Evolutionary conservation across 2,888 invertebrate genomes (phyloP), one percentile per base, ranked within the genome.

Genomic region (Dryomyza anilis): DNA sequence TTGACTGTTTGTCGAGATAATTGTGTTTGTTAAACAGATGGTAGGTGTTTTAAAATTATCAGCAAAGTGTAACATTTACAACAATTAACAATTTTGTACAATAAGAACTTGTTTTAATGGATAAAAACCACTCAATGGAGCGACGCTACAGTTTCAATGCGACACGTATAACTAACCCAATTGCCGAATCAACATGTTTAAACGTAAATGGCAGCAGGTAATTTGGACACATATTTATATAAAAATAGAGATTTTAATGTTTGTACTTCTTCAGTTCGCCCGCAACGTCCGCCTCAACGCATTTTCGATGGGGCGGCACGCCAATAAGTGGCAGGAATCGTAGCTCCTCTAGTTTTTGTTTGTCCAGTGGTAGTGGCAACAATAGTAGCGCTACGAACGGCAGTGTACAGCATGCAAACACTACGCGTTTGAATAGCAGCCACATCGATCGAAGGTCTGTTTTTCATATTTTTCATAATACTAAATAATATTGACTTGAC

Each of bases 121-220:
- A n/a, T n/a, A n/a, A n/a, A n/a, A n/a, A n/a, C n/a, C n/a, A n/a
- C n/a, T 68, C 69, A 64, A 72, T 79, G 69, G 76, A 76, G 33
- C 74, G 72, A 6, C 73, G 77, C n/a, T 74, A 73, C 33, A 82
- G 78, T 65, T 68, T 79, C 27, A 81, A 74, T 63, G 69, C 76
- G 2, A 71, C 78, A 27, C 78, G 74, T 55, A 64, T 77, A 16
- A 39, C 73, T 7, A 75, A 65, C 65, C 82, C 82, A 5, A 76
- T 79, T 33, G 83, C 82, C 2, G 81, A 82, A 64, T 83, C 83
- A 23, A 82, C 82, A 58, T 76, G 80, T 67, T 63, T 81, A 25
- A 77, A 78, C 61, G 66, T 75, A 4, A 73, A 77, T 65, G 74
- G 73, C 55, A 66, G 21, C 70, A 59, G 72, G 45, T 30, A 46